These are phyloP conservation scores for Pemphredon lugubris DNA, from an alignment of 2,888 invertebrate species.

Conservation along the genomic window DNA sequence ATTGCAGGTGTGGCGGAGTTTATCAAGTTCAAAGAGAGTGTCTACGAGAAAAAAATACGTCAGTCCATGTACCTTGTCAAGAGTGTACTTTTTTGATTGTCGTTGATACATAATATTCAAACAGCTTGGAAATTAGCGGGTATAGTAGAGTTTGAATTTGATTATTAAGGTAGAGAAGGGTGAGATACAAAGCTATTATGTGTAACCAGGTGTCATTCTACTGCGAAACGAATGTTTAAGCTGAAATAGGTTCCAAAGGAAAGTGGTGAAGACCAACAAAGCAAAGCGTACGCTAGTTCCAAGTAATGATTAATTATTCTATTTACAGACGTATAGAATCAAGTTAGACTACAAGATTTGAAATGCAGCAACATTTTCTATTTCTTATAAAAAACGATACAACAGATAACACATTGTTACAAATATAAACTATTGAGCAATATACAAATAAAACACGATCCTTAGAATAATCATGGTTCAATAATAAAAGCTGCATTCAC, in stretches of 20 bases:
- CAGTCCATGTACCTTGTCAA: constrained; percentile 82
- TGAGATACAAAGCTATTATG: no score
- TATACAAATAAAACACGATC: constrained; percentile 80
- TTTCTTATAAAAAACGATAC: constrained; percentile 81
- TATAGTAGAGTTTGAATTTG: no score
- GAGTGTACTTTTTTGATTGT: constrained; percentile 89
- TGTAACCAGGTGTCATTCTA: no score
- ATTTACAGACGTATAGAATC: neutral
- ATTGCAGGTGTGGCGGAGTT: constrained; percentile 87
- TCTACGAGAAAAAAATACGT: constrained; percentile 70
- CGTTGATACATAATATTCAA: constrained; percentile 76
- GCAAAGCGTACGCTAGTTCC: neutral
- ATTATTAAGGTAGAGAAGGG: no score
- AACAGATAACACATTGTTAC: constrained; percentile 81
- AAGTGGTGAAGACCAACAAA: no score
- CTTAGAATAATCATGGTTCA: constrained; percentile 76
- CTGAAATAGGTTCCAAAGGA: no score
- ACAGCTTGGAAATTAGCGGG: no score
- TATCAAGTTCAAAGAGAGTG: constrained; percentile 82
- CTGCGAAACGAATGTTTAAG: no score
- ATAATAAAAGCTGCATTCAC: constrained; percentile 76
- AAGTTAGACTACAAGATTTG: constrained; percentile 46
- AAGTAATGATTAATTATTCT: constrained; percentile 3
- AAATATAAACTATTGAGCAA: constrained; percentile 81
- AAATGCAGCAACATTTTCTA: constrained; percentile 81